phyloP scores from a whole-genome alignment of 2,888 invertebrate genomes.

The Epicampocera succincta region DNA sequence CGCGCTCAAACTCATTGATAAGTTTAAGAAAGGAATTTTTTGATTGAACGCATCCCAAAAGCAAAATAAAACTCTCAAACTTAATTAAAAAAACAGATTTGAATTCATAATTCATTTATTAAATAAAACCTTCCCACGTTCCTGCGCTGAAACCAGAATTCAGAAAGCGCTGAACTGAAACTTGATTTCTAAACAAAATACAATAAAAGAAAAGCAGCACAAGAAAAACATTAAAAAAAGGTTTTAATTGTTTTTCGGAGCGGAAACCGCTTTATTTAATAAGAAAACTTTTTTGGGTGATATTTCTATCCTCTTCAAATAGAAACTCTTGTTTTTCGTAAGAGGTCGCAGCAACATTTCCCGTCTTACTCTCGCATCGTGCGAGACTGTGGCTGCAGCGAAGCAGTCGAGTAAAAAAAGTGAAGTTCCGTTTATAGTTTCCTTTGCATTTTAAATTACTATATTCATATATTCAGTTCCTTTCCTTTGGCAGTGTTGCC shows the following conservation, averaged over 20 bases:
- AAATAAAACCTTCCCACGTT: conserved; percentile 13
- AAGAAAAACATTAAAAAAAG: not conserved
- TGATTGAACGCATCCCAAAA: conserved; percentile 29
- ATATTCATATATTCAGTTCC: no score
- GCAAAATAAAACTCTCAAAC: conserved; percentile 45
- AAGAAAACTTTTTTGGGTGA: conserved; percentile 58
- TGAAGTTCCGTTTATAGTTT: conserved; percentile 29
- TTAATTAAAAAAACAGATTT: conserved; percentile 5
- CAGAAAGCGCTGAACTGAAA: conserved; percentile 38
- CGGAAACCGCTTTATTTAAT: conserved; percentile 67
- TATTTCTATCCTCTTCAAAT: conserved; percentile 13
- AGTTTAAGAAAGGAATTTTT: conserved; percentile 3
- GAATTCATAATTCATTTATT: conserved; percentile 14
- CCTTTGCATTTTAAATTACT: not conserved
- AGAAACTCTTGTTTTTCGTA: conserved; percentile 1
- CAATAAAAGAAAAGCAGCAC: not conserved
- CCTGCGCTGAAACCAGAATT: not conserved
- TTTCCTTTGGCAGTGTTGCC: no score
- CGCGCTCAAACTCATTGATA: conserved; percentile 17
- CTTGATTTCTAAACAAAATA: conserved; percentile 14
- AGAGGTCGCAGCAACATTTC: not conserved
- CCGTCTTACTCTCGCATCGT: not conserved
- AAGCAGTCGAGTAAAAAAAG: conserved; percentile 2
- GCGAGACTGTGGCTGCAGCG: not conserved
- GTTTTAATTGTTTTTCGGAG: conserved; percentile 59